These are phyloP conservation scores for Misgurnus anguillicaudatus DNA, from an alignment of 2,113 vertebrate species.

Conservation along the genomic window DNA sequence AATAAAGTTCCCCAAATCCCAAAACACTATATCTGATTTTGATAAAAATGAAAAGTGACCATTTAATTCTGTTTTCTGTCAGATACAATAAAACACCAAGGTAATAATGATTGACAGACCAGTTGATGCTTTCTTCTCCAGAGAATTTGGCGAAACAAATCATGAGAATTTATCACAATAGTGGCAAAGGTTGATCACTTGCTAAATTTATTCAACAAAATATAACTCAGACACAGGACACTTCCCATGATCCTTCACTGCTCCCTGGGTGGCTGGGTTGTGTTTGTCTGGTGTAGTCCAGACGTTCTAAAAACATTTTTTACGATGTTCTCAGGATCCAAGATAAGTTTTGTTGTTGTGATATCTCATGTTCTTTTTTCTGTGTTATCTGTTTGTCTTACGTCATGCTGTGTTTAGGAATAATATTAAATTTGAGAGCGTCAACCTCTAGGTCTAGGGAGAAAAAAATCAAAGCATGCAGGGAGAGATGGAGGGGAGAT, in stretches of 20 bases:
- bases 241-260: slow-evolving; percentile 38
- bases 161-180: background rate
- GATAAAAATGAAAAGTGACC: background rate
- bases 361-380: background rate
- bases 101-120: background rate
- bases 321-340: background rate
- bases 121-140: background rate
- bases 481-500: background rate
- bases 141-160: background rate
- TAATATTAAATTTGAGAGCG: slow-evolving; percentile 15
- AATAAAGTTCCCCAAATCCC: too few relatives aligned
- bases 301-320: slow-evolving; percentile 31
- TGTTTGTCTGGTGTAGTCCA: slow-evolving; percentile 19
- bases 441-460: slow-evolving; percentile 26
- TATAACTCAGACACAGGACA: background rate
- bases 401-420: slow-evolving; percentile 18
- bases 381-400: slow-evolving; percentile 1
- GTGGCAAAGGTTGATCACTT: slow-evolving; percentile 27
- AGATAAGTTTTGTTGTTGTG: slow-evolving; percentile 2
- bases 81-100: slow-evolving; percentile 1
- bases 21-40: background rate
- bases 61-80: slow-evolving; percentile 12
- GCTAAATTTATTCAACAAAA: slow-evolving; percentile 24
- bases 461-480: background rate
- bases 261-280: slow-evolving; percentile 5